phyloP scores from a whole-genome alignment of 2,888 invertebrate species.

The Tryphoninae sp. region DNA sequence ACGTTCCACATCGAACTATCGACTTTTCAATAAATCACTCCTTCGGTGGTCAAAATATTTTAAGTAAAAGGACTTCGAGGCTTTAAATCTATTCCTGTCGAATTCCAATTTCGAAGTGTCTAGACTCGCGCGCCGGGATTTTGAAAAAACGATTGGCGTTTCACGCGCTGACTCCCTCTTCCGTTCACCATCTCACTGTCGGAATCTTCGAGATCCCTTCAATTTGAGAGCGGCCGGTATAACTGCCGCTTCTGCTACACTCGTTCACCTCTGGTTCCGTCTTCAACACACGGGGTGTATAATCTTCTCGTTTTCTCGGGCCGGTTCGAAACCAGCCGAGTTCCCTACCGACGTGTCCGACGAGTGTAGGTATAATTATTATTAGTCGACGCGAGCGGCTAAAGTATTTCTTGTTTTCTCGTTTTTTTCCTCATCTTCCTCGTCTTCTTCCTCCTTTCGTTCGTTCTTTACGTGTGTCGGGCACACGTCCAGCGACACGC shows the following conservation, averaged over 20 bases:
- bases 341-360: slow-evolving; percentile 56
- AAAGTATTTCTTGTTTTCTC: slow-evolving; percentile 30
- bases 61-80: slow-evolving; percentile 17
- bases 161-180: slow-evolving; percentile 42
- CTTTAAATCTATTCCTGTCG: slow-evolving; percentile 24
- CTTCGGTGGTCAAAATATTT: slow-evolving; percentile 17
- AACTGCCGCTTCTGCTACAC: slow-evolving; percentile 52
- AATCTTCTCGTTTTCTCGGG: slow-evolving; percentile 63
- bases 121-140: slow-evolving; percentile 29
- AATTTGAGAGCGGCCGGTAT: slow-evolving; percentile 51
- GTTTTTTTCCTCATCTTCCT: slow-evolving; percentile 16
- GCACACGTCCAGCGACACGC: slow-evolving; percentile 34
- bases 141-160: slow-evolving; percentile 44
- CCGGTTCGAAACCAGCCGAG: slow-evolving; percentile 48
- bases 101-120: slow-evolving; percentile 45
- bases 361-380: slow-evolving; percentile 56
- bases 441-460: slow-evolving; percentile 1
- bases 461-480: slow-evolving; percentile 42
- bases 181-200: slow-evolving; percentile 15
- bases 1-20: not conserved
- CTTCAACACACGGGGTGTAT: slow-evolving; percentile 46
- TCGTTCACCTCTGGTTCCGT: slow-evolving; percentile 42
- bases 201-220: slow-evolving; percentile 49
- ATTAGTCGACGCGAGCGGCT: slow-evolving; percentile 60
- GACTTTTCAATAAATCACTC: not conserved